Evolutionary conservation across 2,113 vertebrate species (phyloP), one percentile per base, ranked within the genome.

Genomic region (Trichomycterus rosablanca): DNA sequence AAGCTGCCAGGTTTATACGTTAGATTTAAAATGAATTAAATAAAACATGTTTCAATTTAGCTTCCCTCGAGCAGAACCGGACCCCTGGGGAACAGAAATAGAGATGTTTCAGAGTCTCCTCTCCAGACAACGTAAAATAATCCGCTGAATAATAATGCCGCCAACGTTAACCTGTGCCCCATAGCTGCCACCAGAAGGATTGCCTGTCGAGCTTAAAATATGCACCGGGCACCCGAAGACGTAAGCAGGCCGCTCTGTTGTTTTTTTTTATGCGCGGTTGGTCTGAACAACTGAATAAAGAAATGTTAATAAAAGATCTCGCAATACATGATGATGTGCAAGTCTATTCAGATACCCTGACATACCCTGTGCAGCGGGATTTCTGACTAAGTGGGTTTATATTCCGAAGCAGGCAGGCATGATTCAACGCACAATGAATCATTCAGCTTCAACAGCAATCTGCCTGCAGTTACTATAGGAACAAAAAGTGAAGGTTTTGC

Each of bases 231-330:
- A 18, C 22, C 61, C 14, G 28, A 63, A 60, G 43, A 66, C 26
- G 22, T 60, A 28, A 65, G 57, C 34, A 43, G 16, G 5, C 22
- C 44, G 24, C 37, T 20, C 16, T 7, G 54, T 49, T 70, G 50
- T 54, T 40, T 64, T 51, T 52, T 69, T 69, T 61, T n/a, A 24
- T 63, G 56, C 44, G 75, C 71, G 70, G 62, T 72, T 49, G 61
- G 65, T 56, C 69, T 56, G 63, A n/a, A n/a, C n/a, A n/a, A n/a
- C n/a, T n/a, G n/a, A n/a, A n/a, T n/a, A n/a, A n/a, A n/a, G n/a
- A n/a, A n/a, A n/a, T n/a, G n/a, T n/a, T n/a, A n/a, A n/a, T n/a
- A n/a, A n/a, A n/a, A n/a, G n/a, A n/a, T n/a, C n/a, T n/a, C n/a
- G n/a, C n/a, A n/a, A n/a, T n/a, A n/a, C n/a, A n/a, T n/a, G n/a